Conservation (phyloP, 1,140 invertebrate species). For the Saccostrea echinata region DNA sequence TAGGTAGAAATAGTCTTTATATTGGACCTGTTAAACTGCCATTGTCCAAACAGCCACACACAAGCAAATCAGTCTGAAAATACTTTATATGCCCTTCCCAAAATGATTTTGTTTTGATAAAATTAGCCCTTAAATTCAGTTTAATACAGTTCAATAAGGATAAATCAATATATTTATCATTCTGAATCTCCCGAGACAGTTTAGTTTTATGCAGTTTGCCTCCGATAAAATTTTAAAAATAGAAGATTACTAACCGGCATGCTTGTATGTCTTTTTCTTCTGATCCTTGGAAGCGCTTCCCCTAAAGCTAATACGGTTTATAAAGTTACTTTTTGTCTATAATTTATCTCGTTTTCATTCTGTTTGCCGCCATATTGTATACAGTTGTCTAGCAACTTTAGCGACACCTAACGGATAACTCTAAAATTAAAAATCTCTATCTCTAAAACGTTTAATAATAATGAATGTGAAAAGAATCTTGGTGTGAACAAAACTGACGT, state of each 20-base stretch:
- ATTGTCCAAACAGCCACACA: too few relatives aligned
- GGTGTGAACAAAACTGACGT: neutral
- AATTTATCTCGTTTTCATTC: neutral
- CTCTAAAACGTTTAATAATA: neutral
- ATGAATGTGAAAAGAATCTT: neutral
- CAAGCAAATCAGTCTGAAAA: too few relatives aligned
- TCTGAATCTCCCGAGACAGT: too few relatives aligned
- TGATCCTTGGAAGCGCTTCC: neutral
- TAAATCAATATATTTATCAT: too few relatives aligned
- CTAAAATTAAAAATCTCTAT: neutral
- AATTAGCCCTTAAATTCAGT: too few relatives aligned
- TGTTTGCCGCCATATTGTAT: constrained; percentile 50
- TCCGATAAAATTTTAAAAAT: neutral
- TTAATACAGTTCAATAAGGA: too few relatives aligned
- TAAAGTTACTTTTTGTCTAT: neutral
- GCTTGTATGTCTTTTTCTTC: neutral
- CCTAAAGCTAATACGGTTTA: neutral
- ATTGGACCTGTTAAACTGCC: too few relatives aligned
- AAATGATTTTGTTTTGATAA: too few relatives aligned
- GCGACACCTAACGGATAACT: constrained; percentile 40
- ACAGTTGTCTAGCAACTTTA: constrained; percentile 56
- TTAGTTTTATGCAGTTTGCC: neutral
- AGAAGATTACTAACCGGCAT: constrained; percentile 12
- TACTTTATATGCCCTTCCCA: too few relatives aligned
- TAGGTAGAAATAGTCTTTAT: too few relatives aligned